A percentile compares a stretch with the other conserved stretches of the same genome.
Conservation (phyloP, 2,888 invertebrate genomes). For the Ditula angustiorana region DNA sequence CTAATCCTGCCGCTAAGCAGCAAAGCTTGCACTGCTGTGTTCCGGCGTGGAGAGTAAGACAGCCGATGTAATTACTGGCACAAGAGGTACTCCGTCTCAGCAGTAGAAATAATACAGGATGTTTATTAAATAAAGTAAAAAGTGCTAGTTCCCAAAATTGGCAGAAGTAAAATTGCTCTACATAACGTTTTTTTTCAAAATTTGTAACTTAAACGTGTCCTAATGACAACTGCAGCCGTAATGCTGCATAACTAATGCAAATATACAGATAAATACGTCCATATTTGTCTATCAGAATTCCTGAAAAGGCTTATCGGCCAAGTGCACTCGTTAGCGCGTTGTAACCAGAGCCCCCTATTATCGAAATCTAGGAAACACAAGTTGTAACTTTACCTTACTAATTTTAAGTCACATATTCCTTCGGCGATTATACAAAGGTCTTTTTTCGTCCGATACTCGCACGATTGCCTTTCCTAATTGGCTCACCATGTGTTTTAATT, state of each 20-base stretch:
- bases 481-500: conserved; percentile 84
- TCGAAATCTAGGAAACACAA: conserved; percentile 50
- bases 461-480: conserved; percentile 85
- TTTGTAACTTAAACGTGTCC: conserved; percentile 9
- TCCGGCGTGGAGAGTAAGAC: too few species aligned
- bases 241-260: conserved; percentile 67
- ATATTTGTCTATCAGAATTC: conserved; percentile 83
- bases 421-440: conserved; percentile 57
- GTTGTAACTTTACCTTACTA: conserved; percentile 57
- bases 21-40: too few species aligned
- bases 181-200: background rate
- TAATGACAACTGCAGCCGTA: conserved; percentile 10
- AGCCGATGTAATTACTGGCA: too few species aligned
- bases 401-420: conserved; percentile 57
- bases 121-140: too few species aligned
- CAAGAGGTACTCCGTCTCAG: too few species aligned
- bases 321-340: conserved; percentile 78
- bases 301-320: conserved; percentile 77
- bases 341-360: conserved; percentile 80
- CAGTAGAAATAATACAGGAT: too few species aligned
- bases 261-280: conserved; percentile 81
- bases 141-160: background rate
- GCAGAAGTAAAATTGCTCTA: background rate
- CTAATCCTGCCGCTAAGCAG: too few species aligned
- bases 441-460: conserved; percentile 81